These are phyloP conservation scores for Eleginops maclovinus DNA, from an alignment of 2,113 vertebrate species.

Conservation along the genomic window DNA sequence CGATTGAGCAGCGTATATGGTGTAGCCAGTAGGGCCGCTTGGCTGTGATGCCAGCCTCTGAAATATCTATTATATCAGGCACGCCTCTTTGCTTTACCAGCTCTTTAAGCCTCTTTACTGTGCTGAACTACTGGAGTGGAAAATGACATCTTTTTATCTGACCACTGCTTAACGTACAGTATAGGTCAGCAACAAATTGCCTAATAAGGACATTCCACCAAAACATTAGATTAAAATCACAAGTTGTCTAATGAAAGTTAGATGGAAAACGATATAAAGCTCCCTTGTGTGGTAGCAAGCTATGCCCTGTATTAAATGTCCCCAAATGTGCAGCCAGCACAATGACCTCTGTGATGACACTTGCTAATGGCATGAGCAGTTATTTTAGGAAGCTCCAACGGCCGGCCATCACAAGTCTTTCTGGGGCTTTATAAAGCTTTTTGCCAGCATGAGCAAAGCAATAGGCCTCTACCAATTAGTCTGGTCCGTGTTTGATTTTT, in stretches of 20 bases:
- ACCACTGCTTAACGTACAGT: conserved; percentile 39
- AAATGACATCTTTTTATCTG: conserved; percentile 51
- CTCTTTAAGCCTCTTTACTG: conserved; percentile 40
- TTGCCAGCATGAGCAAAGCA: conserved; percentile 70
- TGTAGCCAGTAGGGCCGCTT: conserved; percentile 44
- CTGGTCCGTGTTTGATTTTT: conserved; percentile 80
- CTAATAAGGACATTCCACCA: conserved; percentile 64
- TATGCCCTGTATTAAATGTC: conserved; percentile 71
- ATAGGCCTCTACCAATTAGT: conserved; percentile 82
- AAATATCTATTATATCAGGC: conserved; percentile 51
- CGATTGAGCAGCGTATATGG: conserved; percentile 67
- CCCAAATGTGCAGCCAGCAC: conserved; percentile 70
- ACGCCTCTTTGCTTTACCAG: conserved; percentile 51
- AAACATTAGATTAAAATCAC: conserved; percentile 71
- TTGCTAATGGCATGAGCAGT: conserved; percentile 77
- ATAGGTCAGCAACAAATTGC: conserved; percentile 67
- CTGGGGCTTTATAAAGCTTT: conserved; percentile 68
- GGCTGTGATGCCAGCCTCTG: conserved; percentile 55
- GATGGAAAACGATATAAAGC: conserved; percentile 59
- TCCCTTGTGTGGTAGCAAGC: conserved; percentile 55
- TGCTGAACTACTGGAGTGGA: conserved; percentile 47
- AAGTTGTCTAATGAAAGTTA: conserved; percentile 63
- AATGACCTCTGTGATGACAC: conserved; percentile 76
- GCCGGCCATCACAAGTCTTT: conserved; percentile 71
- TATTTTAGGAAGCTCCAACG: conserved; percentile 74